phyloP scores from a whole-genome alignment of 1,140 invertebrate species.

The Trypoxylus dichotomus region DNA sequence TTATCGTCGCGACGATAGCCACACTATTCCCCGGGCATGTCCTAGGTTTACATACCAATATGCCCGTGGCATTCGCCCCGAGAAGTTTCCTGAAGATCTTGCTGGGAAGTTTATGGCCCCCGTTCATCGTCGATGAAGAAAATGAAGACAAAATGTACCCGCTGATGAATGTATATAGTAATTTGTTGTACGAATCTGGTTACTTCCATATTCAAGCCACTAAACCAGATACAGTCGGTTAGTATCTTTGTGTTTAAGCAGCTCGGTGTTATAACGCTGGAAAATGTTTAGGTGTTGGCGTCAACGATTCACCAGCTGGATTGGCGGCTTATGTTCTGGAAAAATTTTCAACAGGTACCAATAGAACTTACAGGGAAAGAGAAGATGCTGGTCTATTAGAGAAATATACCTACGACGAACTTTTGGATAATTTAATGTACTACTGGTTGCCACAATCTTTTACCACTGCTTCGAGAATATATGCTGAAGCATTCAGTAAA shows the following conservation, averaged over 20 bases:
- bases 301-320: constrained; percentile 66
- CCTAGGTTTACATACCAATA: constrained; percentile 68
- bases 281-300: constrained; percentile 56
- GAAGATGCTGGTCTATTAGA: constrained; percentile 39
- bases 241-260: background rate
- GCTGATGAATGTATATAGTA: constrained; percentile 50
- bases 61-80: constrained; percentile 56
- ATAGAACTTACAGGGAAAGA: constrained; percentile 43
- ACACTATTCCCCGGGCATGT: constrained; percentile 71
- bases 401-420: constrained; percentile 62
- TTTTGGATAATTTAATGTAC: constrained; percentile 76
- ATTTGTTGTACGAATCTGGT: constrained; percentile 71
- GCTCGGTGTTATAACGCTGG: background rate
- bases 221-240: constrained; percentile 82
- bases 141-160: constrained; percentile 65
- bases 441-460: constrained; percentile 73
- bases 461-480: constrained; percentile 67
- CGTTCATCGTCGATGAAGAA: constrained; percentile 60
- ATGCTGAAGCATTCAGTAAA: constrained; percentile 61
- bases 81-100: constrained; percentile 56
- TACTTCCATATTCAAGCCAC: constrained; percentile 86
- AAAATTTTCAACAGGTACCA: constrained; percentile 70
- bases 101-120: constrained; percentile 60
- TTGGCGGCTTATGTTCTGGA: constrained; percentile 76
- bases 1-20: constrained; percentile 64